These are phyloP conservation scores for Archegozetes longisetosus DNA, from an alignment of 1,140 invertebrate species.

Conservation along the genomic window DNA sequence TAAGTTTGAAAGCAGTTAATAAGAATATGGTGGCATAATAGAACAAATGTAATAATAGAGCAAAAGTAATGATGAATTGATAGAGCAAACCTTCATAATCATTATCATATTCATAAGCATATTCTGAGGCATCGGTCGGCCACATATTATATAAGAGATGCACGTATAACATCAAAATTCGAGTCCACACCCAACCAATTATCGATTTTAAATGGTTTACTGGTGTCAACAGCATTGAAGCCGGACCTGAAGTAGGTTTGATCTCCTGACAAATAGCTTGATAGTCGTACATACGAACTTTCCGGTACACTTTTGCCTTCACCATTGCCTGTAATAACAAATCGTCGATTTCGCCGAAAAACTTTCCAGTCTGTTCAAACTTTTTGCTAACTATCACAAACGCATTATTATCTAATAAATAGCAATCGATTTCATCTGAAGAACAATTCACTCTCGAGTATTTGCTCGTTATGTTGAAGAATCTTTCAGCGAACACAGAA, in stretches of 20 bases:
- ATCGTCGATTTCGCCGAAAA: slow-evolving; percentile 85
- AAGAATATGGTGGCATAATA: neutral
- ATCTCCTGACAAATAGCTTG: slow-evolving; percentile 68
- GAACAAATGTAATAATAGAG: neutral
- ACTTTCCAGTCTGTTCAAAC: slow-evolving; percentile 29
- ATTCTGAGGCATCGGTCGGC: no score
- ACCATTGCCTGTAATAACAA: slow-evolving; percentile 84
- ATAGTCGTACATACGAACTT: slow-evolving; percentile 67
- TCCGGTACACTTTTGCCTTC: slow-evolving; percentile 71
- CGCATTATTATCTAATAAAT: slow-evolving; percentile 78
- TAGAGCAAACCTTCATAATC: slow-evolving; percentile 2
- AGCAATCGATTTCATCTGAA: slow-evolving; percentile 62
- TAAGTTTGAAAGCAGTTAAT: neutral
- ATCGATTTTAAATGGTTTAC: slow-evolving; percentile 16
- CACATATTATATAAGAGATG: neutral
- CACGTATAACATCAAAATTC: neutral
- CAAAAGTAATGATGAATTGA: neutral
- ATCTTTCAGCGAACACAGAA: slow-evolving; percentile 22
- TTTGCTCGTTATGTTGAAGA: slow-evolving; percentile 25
- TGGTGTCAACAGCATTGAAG: slow-evolving; percentile 26
- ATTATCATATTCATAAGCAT: neutral
- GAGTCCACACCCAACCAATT: slow-evolving; percentile 16
- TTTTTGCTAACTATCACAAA: slow-evolving; percentile 81
- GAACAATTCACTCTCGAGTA: slow-evolving; percentile 14
- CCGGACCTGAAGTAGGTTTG: slow-evolving; percentile 28